Conservation (phyloP, 23 tunicate species). For the Phallusia fumigata region DNA sequence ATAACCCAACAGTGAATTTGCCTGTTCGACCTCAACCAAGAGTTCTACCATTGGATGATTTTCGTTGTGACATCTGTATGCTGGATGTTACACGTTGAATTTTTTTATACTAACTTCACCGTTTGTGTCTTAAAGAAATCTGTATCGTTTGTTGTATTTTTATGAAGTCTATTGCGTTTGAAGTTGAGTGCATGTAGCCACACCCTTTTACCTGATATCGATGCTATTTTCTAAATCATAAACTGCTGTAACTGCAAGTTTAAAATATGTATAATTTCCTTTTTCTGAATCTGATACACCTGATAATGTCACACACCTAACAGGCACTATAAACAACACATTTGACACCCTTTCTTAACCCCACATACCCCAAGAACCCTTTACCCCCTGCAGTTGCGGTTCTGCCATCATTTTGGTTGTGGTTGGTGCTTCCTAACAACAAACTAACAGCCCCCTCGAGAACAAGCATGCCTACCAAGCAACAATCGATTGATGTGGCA, state of each 20-base stretch:
- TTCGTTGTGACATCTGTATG: too few species aligned
- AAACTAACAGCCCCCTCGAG: constrained; percentile 4
- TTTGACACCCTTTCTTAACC: not conserved
- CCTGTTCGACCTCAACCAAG: constrained; percentile 1
- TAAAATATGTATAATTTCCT: too few species aligned
- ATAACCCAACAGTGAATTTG: constrained; percentile 1
- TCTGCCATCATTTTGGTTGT: constrained; percentile 14
- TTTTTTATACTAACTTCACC: constrained; percentile 11
- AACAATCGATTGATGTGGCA: not conserved
- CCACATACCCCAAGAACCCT: constrained; percentile 7
- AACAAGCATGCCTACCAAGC: not conserved
- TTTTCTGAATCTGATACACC: too few species aligned
- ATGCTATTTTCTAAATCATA: not conserved
- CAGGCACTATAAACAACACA: not conserved
- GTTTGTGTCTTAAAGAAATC: not conserved
- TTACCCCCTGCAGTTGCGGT: constrained; percentile 25
- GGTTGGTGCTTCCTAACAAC: constrained; percentile 17
- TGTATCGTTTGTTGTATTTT: constrained; percentile 2
- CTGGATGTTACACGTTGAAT: not conserved
- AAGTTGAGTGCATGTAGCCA: constrained; percentile 1
- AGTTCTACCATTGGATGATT: too few species aligned
- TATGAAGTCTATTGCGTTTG: constrained; percentile 7
- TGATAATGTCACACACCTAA: not conserved
- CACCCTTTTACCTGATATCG: not conserved
- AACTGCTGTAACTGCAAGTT: too few species aligned